Percentiles rank a stretch among this genome's conserved stretches.
Evolutionary conservation across 2,113 vertebrate genomes (phyloP).

Genomic region (Falco punctatus): DNA sequence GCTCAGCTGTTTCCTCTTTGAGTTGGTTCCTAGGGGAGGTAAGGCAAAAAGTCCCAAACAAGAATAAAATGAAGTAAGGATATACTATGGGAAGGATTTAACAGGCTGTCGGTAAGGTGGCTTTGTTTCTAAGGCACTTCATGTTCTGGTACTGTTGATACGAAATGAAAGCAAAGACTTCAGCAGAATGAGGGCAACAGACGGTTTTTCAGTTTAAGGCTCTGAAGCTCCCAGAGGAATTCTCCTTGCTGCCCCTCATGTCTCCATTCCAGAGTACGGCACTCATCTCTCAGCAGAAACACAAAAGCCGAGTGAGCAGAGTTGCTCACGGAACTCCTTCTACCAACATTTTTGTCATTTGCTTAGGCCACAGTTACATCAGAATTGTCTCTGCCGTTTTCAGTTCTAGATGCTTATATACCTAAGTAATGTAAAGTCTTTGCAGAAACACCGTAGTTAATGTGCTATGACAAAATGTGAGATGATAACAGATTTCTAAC

Average conservation of each 20-base stretch:
- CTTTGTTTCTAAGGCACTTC: constrained; percentile 4
- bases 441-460: background rate
- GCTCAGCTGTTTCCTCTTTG: background rate
- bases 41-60: background rate
- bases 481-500: background rate
- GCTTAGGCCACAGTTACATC: background rate
- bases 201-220: background rate
- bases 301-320: background rate
- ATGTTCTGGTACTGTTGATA: background rate
- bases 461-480: background rate
- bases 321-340: background rate
- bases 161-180: background rate
- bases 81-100: background rate
- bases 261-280: background rate
- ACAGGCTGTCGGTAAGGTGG: background rate
- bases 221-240: background rate
- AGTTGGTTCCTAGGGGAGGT: background rate
- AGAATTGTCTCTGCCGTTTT: background rate
- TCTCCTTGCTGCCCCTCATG: background rate
- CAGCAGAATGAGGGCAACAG: background rate
- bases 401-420: background rate
- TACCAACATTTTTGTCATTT: background rate
- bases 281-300: background rate
- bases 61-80: background rate
- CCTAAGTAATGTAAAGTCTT: background rate